phyloP scores from a whole-genome alignment of 2,797 vertebrate species.

The Cyprinodon diabolis region DNA sequence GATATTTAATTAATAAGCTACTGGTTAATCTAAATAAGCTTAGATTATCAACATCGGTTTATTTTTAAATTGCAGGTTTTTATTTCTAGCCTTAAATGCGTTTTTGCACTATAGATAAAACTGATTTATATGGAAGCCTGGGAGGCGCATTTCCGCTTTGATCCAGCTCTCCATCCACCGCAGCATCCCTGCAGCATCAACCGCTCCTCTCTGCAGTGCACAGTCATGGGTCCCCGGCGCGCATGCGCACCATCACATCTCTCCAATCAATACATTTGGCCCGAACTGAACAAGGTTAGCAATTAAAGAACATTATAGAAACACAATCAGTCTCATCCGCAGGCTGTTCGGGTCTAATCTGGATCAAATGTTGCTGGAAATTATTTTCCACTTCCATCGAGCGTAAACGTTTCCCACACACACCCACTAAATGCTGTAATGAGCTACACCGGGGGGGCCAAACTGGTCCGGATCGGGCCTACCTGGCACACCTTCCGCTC shows the following conservation, averaged over 20 bases:
- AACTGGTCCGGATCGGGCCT: conserved; percentile 53
- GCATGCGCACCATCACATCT: conserved; percentile 66
- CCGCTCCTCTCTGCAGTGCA: conserved; percentile 69
- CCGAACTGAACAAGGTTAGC: conserved; percentile 49
- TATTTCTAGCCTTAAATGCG: not conserved
- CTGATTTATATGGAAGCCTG: not conserved
- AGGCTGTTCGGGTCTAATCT: not conserved
- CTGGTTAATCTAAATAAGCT: not conserved
- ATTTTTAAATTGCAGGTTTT: not conserved
- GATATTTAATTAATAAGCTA: not conserved
- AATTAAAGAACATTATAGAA: conserved; percentile 14
- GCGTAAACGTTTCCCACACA: not conserved
- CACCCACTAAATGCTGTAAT: not conserved
- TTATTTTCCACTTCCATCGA: not conserved
- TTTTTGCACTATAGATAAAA: too few species aligned
- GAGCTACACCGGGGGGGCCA: conserved; percentile 16
- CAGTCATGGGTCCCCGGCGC: conserved; percentile 68
- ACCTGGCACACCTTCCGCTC: conserved; percentile 81
- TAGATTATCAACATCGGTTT: too few species aligned
- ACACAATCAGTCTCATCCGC: conserved; percentile 4
- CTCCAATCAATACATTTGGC: conserved; percentile 64
- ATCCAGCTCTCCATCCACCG: not conserved
- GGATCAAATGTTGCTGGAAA: not conserved
- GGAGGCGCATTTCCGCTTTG: not conserved
- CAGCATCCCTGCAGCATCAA: conserved; percentile 42